Evolutionary conservation across 2,113 vertebrate species (phyloP).

Genomic region (Bungarus multicinctus): DNA sequence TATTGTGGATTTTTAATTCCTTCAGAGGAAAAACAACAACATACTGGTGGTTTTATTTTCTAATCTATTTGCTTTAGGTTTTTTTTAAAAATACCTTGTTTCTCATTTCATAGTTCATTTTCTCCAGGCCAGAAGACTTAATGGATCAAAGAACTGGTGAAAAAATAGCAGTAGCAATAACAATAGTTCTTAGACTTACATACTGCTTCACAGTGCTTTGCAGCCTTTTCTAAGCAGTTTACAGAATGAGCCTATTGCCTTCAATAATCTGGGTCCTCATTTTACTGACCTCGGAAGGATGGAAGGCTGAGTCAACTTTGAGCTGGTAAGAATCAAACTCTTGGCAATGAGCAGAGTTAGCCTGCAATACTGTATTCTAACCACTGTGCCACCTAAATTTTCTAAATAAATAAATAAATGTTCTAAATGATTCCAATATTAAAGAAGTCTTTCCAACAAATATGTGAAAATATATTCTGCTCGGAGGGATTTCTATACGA

Average conservation of each 20-base stretch:
- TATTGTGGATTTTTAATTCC: background rate
- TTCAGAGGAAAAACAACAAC: background rate
- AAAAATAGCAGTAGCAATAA: background rate
- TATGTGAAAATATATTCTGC: background rate
- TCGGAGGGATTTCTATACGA: background rate
- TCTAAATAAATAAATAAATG: too few species aligned
- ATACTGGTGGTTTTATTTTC: background rate
- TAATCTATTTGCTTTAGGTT: background rate
- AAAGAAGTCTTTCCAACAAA: background rate
- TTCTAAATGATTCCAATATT: background rate
- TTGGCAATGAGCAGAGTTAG: too few species aligned
- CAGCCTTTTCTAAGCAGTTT: too few species aligned
- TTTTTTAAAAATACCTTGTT: background rate
- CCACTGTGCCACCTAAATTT: too few species aligned
- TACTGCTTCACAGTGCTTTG: too few species aligned
- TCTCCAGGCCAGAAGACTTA: background rate
- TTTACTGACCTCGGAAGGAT: too few species aligned
- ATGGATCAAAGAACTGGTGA: background rate
- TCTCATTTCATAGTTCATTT: background rate
- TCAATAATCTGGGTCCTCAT: too few species aligned
- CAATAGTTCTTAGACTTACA: too few species aligned
- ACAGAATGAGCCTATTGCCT: too few species aligned
- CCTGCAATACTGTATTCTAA: too few species aligned
- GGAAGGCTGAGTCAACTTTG: too few species aligned
- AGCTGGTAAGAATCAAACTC: too few species aligned